Base-by-base conservation (phyloP, 1,140 invertebrate species). In the Trachelipus rathkii region DNA sequence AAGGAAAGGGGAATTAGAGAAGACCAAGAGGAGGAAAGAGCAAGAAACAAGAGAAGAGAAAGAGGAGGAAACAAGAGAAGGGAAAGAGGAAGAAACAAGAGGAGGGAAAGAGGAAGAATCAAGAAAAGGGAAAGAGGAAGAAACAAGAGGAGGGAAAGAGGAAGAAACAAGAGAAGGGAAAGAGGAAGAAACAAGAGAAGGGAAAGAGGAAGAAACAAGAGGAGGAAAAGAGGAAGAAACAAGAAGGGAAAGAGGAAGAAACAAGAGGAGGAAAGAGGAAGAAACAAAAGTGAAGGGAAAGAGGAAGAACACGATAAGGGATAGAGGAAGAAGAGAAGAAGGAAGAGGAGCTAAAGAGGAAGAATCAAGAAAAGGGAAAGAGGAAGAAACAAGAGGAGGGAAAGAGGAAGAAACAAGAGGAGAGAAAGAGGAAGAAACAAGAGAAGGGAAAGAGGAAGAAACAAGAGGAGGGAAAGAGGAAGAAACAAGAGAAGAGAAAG, bases 271-370 rank as follows among this genome's bases (percentile, higher is more conserved):
- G 53, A 60, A 60, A 60, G 53, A 11, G 53, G 53, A 60, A n/a
- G n/a, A 60, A 60, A 60, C 53, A n/a, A 60, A 60, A 60, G 53
- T 60, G 53, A 60, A 60, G 53, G 53, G 53, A 11, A 60, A n/a
- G 11, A 60, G n/a, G n/a, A 60, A 60, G 53, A 60, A 60, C n/a
- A n/a, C 11, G 11, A 60, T 11, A 11, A 60, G n/a, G n/a, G n/a
- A n/a, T 11, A 60, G n/a, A n/a, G 11, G 53, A 11, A 60, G 53
- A 11, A 60, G 53, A 11, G n/a, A 60, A 60, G n/a, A n/a, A n/a
- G n/a, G n/a, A n/a, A n/a, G 53, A 11, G n/a, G 53, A 11, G n/a
- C 11, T n/a, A 60, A 60, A 60, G n/a, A n/a, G 53, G n/a, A 60
- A n/a, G 53, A n/a, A n/a, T n/a, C n/a, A n/a, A n/a, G n/a, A n/a